These are phyloP conservation scores for Exaiptasia diaphana DNA, from an alignment of 64 coral and sea anemone genomes.

Conservation along the genomic window DNA sequence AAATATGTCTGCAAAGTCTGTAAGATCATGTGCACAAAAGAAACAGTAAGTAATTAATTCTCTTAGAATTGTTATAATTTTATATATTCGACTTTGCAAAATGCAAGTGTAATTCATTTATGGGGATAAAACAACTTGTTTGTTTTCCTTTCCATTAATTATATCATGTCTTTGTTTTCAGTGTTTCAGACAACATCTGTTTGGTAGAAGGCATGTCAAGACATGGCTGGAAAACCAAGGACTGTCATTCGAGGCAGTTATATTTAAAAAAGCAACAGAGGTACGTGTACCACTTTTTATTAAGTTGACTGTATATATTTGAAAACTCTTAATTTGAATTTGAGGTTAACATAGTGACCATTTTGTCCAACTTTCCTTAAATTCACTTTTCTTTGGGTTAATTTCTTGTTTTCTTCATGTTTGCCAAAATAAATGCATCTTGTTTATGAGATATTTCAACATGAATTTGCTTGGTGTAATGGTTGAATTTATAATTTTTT, in stretches of 20 bases:
- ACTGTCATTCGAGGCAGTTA: constrained; percentile 61
- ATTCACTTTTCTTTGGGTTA: background rate
- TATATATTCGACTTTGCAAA: background rate
- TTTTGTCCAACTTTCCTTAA: background rate
- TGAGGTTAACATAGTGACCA: background rate
- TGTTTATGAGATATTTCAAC: background rate
- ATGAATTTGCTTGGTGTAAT: background rate
- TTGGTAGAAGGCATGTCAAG: constrained; percentile 69
- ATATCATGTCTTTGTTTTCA: no score
- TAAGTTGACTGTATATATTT: background rate
- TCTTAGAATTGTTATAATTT: background rate
- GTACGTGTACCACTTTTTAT: background rate
- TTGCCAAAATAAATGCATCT: background rate
- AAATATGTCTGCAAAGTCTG: constrained; percentile 83
- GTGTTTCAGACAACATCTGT: constrained; percentile 75
- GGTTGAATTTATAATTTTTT: background rate
- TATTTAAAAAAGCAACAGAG: constrained; percentile 62
- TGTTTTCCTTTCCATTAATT: no score
- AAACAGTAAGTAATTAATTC: constrained; percentile 62
- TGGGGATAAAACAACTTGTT: no score
- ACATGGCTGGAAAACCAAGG: constrained; percentile 67
- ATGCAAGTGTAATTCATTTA: background rate
- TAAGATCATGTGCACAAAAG: constrained; percentile 88
- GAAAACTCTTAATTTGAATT: background rate
- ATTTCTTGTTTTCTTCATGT: background rate